These are phyloP conservation scores for Thrips palmi DNA, from an alignment of 1,140 invertebrate genomes.

Conservation along the genomic window DNA sequence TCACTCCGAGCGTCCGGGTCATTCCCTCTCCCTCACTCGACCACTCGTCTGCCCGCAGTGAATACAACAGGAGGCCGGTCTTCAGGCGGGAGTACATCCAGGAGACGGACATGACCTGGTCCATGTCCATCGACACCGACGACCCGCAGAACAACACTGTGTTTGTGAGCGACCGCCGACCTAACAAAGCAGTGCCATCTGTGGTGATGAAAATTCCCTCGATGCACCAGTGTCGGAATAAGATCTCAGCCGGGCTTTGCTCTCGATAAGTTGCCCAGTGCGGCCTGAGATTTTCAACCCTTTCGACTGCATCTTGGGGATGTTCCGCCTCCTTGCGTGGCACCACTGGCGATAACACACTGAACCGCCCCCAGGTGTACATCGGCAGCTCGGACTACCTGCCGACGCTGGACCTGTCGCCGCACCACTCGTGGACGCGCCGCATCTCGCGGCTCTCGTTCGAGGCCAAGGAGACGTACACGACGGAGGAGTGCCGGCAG, in stretches of 20 bases:
- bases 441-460: slow-evolving; percentile 40
- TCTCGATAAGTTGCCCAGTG: too few species aligned
- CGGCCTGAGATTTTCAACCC: too few species aligned
- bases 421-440: slow-evolving; percentile 44
- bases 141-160: neutral
- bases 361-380: slow-evolving; percentile 33
- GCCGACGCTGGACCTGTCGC: slow-evolving; percentile 38
- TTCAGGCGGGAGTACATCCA: slow-evolving; percentile 28
- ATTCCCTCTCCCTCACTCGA: too few species aligned
- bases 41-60: neutral
- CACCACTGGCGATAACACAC: too few species aligned
- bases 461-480: slow-evolving; percentile 49
- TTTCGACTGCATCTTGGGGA: too few species aligned
- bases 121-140: slow-evolving; percentile 30
- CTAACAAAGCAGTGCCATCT: too few species aligned
- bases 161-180: too few species aligned
- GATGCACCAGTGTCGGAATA: too few species aligned
- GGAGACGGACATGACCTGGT: slow-evolving; percentile 41
- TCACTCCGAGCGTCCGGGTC: too few species aligned
- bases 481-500: slow-evolving; percentile 43
- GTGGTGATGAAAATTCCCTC: too few species aligned
- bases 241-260: too few species aligned
- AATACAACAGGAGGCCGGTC: neutral
- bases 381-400: slow-evolving; percentile 45
- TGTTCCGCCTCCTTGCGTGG: too few species aligned